Base-by-base conservation (phyloP, 2,888 invertebrate species). In the Luffia ferchaultella region DNA sequence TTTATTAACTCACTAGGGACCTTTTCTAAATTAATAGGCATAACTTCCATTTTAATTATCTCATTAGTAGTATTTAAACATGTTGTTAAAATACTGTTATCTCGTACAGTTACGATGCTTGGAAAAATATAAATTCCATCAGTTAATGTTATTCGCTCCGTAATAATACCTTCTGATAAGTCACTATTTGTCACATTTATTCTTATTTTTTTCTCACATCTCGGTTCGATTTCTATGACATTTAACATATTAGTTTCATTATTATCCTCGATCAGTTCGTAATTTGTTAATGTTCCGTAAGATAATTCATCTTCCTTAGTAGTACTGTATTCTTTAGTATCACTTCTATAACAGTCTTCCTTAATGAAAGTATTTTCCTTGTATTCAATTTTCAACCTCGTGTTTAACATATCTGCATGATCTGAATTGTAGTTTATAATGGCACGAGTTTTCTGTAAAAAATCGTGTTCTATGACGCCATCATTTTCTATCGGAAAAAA, bases 21-120 rank as follows among this genome's bases (percentile, higher is more conserved):
- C 40, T 18, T n/a, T 50, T 46, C 44, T 42, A 46, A 41, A 42
- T 42, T 50, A 19, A 50, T 20, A 46, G 46, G n/a, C n/a, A n/a
- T 47, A 1, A 47, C 42, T 18, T 47, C 20, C 30, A 51, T 18
- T n/a, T 51, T 47, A 1, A 51, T n/a, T 30, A 2, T 15, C 42
- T 47, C 18, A 12, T 51, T 18, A 16, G 51, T 51, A 2, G 47
- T 47, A 51, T 51, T 51, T 18, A 51, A 45, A 44, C 46, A 51
- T 18, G 41, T 43, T 43, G 51, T 43, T 30, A 51, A 17, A n/a
- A 44, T 44, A 15, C 3, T 51, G 2, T 3, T 9, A 42, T 40
- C 40, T 16, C 40, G 2, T 16, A 47, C 47, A 44, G 41, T 51
- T 7, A 51, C 47, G 12, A 51, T 47, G 18, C 51, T 51, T 47